These are phyloP conservation scores for Dinoponera quadriceps DNA, from an alignment of 1,140 invertebrate species.

Conservation along the genomic window DNA sequence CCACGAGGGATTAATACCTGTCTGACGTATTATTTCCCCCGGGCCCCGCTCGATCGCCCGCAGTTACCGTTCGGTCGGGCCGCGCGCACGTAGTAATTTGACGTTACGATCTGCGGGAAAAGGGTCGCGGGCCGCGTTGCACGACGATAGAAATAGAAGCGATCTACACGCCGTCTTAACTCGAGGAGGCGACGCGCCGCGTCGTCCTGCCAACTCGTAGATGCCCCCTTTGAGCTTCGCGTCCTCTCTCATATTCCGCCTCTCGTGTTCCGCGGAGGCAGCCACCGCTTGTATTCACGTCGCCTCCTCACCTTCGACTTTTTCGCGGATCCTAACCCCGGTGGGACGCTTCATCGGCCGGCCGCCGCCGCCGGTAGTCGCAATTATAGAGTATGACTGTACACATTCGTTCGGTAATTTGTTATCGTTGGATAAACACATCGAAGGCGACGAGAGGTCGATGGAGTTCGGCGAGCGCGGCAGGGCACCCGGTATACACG, in stretches of 20 bases:
- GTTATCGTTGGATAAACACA: constrained; percentile 82
- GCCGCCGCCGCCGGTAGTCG: constrained; percentile 75
- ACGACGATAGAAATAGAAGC: constrained; percentile 70
- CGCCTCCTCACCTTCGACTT: constrained; percentile 69
- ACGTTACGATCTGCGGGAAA: constrained; percentile 66
- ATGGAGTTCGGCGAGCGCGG: constrained; percentile 49
- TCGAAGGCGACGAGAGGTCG: constrained; percentile 69
- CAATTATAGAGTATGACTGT: constrained; percentile 85
- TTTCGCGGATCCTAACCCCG: constrained; percentile 72
- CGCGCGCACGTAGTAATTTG: constrained; percentile 69
- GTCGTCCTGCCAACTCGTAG: constrained; percentile 36
- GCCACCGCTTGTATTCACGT: constrained; percentile 59
- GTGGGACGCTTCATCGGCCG: constrained; percentile 66
- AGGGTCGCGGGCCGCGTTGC: constrained; percentile 58
- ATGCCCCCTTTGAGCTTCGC: constrained; percentile 43
- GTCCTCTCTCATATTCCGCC: constrained; percentile 40
- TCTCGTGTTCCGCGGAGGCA: constrained; percentile 38
- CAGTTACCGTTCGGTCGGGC: constrained; percentile 54
- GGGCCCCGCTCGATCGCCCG: constrained; percentile 34
- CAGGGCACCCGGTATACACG: not conserved
- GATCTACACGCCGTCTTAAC: constrained; percentile 41
- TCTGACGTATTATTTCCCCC: constrained; percentile 57
- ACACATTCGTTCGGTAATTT: constrained; percentile 83
- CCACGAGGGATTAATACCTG: constrained; percentile 59
- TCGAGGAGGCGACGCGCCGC: constrained; percentile 39